Evolutionary conservation across 23 tunicate species (phyloP), one percentile per base, ranked within the genome.

Genomic region (Oikopleura albicans): DNA sequence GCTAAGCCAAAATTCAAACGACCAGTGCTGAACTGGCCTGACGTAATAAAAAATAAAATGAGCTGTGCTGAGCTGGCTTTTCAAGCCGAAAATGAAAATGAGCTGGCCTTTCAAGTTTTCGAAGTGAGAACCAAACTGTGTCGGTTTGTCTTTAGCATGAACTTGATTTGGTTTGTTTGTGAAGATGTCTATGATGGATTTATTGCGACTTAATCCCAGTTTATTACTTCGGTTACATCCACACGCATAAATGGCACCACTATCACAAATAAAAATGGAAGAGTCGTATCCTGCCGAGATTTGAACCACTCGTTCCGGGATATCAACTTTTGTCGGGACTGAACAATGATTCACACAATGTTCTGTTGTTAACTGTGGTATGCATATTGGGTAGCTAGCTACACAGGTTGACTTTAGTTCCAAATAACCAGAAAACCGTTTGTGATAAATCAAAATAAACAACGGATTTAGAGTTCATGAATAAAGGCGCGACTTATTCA

Each of bases 241-340:
- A 71, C 79, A 71, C 33, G 31, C 79, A 31, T 12, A 71, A 16
- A 71, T 71, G 37, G 28, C 31, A 22, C 79, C 79, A 71, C 37
- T 22, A 2, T 12, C 79, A 29, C 79, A 16, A 29, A 71, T 71
- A 37, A 71, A 71, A 29, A 71, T 22, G 33, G 79, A 71, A 29
- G 79, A 71, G 79, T 71, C 79, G 31, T 71, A 71, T 4, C 79
- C 79, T 2, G 79, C 79, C 4, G 28, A 71, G 37, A 71, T 29
- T 71, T 71, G 34, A 12, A 12, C 31, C 4, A 71, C 35, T 29
- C 31, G 28, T 71, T 71, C 79, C 33, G 33, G 4, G 31, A 71
- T 29, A 22, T 71, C 37, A 16, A 71, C 31, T 71, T 71, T 71
- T 71, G 37, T 34, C 34, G 79, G 79, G 37, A 29, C 27, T 16